Evolutionary conservation across 2,888 invertebrate species (phyloP).

Genomic region (Epistrophella euchroma): DNA sequence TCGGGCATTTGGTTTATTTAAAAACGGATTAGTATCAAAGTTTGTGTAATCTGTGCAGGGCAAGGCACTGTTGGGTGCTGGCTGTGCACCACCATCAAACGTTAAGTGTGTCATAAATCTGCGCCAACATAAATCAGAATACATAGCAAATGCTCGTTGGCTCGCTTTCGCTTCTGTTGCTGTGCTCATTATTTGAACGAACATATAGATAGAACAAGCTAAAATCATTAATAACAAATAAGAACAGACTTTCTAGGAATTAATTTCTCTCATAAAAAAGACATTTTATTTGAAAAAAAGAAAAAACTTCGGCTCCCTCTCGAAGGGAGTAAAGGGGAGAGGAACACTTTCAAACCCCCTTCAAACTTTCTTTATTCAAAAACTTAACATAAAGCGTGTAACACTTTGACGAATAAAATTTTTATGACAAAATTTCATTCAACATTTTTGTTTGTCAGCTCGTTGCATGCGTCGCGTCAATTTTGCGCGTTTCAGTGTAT

Average conservation of each 20-base stretch:
- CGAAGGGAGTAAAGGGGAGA: background rate
- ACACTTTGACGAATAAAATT: constrained; percentile 20
- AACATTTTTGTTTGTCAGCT: background rate
- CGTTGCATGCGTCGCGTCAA: background rate
- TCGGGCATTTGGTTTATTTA: background rate
- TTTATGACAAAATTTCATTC: constrained; percentile 25
- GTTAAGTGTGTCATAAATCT: constrained; percentile 47
- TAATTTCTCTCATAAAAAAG: constrained; percentile 60
- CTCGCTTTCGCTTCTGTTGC: background rate
- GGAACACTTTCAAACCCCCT: background rate
- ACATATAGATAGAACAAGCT: background rate
- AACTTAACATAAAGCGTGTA: background rate
- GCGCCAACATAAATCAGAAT: constrained; percentile 59
- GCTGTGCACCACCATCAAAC: constrained; percentile 16
- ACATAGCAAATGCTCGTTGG: background rate
- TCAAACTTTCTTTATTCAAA: background rate
- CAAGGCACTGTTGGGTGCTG: background rate
- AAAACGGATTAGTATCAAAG: constrained; percentile 28
- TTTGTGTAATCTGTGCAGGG: constrained; percentile 17
- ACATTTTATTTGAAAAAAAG: constrained; percentile 20
- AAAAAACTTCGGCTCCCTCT: background rate
- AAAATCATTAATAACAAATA: constrained; percentile 40
- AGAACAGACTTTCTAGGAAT: constrained; percentile 56
- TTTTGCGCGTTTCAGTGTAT: constrained; percentile 1
- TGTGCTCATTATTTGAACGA: background rate